Percentiles rank a stretch among this genome's conserved stretches.
phyloP scores from a whole-genome alignment of 2,113 vertebrate species.

The Ahaetulla prasina region DNA sequence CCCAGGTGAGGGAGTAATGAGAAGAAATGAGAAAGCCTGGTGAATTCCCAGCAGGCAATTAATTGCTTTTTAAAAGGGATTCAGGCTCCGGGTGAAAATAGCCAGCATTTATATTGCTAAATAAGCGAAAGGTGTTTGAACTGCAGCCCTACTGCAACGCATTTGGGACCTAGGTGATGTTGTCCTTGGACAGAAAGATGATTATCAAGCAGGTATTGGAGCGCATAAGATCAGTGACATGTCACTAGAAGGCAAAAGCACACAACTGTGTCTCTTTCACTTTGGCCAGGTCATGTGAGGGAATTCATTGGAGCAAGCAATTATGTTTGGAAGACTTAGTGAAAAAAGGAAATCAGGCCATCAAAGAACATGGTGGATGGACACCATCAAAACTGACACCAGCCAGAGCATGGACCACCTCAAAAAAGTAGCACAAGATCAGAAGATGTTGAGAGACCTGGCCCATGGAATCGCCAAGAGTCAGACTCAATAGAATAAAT shows the following conservation, averaged over 20 bases:
- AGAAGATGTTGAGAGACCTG: neutral
- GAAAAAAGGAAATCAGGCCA: neutral
- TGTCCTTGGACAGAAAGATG: neutral
- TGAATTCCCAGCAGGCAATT: neutral
- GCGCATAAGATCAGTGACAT: neutral
- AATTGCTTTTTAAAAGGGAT: slow-evolving; percentile 3
- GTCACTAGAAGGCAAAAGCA: neutral
- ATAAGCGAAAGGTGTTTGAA: neutral
- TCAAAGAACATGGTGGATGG: neutral
- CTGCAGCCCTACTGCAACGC: neutral
- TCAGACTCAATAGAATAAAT: too few species aligned
- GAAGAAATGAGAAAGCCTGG: neutral
- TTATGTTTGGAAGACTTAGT: neutral
- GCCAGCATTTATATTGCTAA: neutral
- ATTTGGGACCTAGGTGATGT: neutral
- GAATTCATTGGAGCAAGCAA: neutral
- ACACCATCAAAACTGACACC: neutral
- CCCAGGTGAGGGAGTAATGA: neutral
- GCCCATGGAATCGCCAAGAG: neutral
- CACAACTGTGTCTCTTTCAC: neutral
- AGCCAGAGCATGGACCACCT: neutral
- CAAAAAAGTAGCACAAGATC: neutral
- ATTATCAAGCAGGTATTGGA: neutral
- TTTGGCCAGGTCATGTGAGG: neutral
- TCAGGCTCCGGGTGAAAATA: neutral